Base-by-base conservation (phyloP, 2,888 invertebrate genomes). In the Bimastos eiseni region DNA sequence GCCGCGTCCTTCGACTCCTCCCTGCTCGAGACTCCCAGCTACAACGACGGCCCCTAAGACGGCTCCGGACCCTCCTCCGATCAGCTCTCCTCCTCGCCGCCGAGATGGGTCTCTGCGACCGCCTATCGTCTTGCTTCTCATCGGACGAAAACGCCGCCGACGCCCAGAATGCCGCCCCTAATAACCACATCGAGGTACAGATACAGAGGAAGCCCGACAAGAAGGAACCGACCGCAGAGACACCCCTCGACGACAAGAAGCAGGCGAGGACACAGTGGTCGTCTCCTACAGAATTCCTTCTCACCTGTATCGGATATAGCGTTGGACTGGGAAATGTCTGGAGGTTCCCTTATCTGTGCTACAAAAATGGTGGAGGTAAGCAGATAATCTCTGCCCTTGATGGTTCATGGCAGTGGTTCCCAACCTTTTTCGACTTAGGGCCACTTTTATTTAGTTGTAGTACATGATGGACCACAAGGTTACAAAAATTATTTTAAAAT, bases 251-350 rank as follows among this genome's bases (percentile, higher is more conserved):
- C 13, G 89, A 89, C 36, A 86, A 55, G 91, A 89, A 33, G 89
- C 30, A 83, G n/a, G 89, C 88, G n/a, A 90, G 92, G 11, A 89
- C 90, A 30, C 92, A 92, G 91, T 92, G 92, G 92, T 90, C 91
- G 19, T 92, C 92, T 0, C 92, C 92, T 8, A 91, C 91, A 3
- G 92, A 92, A 89, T 92, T 92, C 91, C 88, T 92, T 34, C 91
- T 92, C 49, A 92, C 92, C 19, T 92, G 92, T 38, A 91, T 92
- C 30, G 92, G 92, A n/a, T 92, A 92, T 89, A 92, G 92, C 83
- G 92, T 92, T 8, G 92, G 92, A 21, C 91, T 92, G 11, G 92
- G 92, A 15, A 92, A 92, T 70, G 92, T 92, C 55, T 92, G 92
- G 92, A 83, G 86, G 33, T 90, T 88, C 34, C 89, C 89, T 13